phyloP scores from a whole-genome alignment of 2,113 vertebrate genomes.

The Lepus europaeus region DNA sequence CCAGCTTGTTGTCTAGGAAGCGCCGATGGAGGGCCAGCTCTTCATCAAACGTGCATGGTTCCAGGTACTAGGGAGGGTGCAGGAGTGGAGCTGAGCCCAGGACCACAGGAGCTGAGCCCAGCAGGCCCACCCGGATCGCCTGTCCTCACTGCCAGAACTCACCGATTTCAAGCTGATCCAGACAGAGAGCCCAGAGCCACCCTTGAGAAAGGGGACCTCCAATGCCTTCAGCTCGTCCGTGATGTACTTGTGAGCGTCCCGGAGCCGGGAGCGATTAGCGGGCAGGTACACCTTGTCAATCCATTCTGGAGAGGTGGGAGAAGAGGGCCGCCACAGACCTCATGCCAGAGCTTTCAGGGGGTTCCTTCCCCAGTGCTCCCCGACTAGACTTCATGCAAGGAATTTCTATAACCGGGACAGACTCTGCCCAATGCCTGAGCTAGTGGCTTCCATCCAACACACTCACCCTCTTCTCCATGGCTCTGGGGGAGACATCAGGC shows the following conservation, averaged over 20 bases:
- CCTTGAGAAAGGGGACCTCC: conserved; percentile 90
- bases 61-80: conserved; percentile 89
- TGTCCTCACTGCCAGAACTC: conserved; percentile 40
- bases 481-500: background rate
- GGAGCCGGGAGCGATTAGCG: conserved; percentile 89
- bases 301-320: conserved; percentile 89
- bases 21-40: conserved; percentile 91
- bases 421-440: background rate
- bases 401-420: background rate
- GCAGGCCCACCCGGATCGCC: background rate
- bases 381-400: background rate
- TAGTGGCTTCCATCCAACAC: background rate
- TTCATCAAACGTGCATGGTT: conserved; percentile 90
- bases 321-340: background rate
- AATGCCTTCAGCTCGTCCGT: conserved; percentile 88
- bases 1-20: conserved; percentile 93
- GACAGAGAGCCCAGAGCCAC: conserved; percentile 90
- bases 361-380: background rate
- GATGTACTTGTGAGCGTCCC: conserved; percentile 89
- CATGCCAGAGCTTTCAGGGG: background rate
- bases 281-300: conserved; percentile 91
- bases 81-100: background rate
- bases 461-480: background rate
- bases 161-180: conserved; percentile 96
- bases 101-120: background rate